Conservation (phyloP, 2,797 vertebrate genomes). For the Gorsachius magnificus region DNA sequence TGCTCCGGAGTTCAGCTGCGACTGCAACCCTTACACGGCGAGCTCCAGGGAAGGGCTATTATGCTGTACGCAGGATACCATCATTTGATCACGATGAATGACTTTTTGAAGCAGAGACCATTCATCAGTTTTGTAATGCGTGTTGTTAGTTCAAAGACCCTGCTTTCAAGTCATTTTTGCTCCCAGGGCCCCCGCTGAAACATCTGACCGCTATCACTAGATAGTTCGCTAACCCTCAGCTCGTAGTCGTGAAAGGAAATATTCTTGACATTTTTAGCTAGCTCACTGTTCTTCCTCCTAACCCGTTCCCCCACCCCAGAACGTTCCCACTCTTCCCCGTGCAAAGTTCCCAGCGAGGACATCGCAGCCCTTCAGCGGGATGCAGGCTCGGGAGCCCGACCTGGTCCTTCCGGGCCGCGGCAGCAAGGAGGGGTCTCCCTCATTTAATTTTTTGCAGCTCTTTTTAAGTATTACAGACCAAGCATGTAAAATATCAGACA, state of each 20-base stretch:
- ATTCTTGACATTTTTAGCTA: not conserved
- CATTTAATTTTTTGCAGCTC: too few species aligned
- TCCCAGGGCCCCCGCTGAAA: not conserved
- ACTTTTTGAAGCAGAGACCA: slow-evolving; percentile 32
- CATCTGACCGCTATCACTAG: not conserved
- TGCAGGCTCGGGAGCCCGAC: fast-evolving
- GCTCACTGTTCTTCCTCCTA: not conserved
- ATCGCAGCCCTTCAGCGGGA: fast-evolving
- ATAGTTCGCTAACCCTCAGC: not conserved
- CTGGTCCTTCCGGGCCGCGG: not conserved
- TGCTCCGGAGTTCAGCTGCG: not conserved
- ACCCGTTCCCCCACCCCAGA: not conserved
- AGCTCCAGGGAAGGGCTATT: slow-evolving; percentile 17
- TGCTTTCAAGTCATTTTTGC: slow-evolving; percentile 15
- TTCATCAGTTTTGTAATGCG: slow-evolving; percentile 1
- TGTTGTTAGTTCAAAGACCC: slow-evolving; percentile 11
- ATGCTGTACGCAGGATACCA: not conserved
- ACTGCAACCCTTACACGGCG: not conserved
- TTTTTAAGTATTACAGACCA: fast-evolving
- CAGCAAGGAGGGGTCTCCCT: not conserved
- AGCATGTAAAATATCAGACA: fast-evolving
- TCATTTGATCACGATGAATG: slow-evolving; percentile 9
- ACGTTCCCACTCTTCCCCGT: fast-evolving
- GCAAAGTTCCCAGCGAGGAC: fast-evolving
- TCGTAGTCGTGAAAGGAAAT: not conserved